phyloP scores from a whole-genome alignment of 2,797 vertebrate genomes.

The Phalloptychus januarius region DNA sequence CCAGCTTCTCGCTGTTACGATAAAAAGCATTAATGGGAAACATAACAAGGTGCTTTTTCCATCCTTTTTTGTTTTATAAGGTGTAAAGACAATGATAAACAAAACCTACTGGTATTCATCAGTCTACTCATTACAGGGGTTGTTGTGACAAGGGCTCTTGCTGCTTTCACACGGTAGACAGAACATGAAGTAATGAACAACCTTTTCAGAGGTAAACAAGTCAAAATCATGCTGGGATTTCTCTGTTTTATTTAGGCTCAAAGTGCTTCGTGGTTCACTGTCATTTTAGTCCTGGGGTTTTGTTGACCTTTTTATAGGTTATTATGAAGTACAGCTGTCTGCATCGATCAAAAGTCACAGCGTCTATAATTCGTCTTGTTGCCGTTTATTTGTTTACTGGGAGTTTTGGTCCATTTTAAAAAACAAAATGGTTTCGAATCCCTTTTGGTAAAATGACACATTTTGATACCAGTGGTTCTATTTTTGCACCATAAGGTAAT shows the following conservation, averaged over 20 bases:
- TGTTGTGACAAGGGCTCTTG: slow-evolving; percentile 1
- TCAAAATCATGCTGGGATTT: slow-evolving; percentile 9
- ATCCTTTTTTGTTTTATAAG: neutral
- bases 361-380: neutral
- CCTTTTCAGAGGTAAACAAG: slow-evolving; percentile 10
- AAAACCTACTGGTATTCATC: neutral
- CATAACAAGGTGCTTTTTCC: neutral
- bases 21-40: neutral
- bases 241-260: slow-evolving; percentile 2
- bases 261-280: neutral
- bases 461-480: neutral
- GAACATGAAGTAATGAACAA: neutral
- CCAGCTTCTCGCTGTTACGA: neutral
- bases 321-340: slow-evolving; percentile 7
- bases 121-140: neutral
- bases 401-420: neutral
- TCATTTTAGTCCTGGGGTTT: slow-evolving; percentile 8
- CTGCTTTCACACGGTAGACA: neutral
- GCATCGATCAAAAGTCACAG: neutral
- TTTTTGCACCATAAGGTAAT: neutral
- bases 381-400: neutral
- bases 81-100: neutral
- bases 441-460: neutral
- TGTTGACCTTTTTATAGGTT: slow-evolving; percentile 9
- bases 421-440: neutral